Conservation (phyloP, 2,888 invertebrate genomes). For the Cerastis leucographa region DNA sequence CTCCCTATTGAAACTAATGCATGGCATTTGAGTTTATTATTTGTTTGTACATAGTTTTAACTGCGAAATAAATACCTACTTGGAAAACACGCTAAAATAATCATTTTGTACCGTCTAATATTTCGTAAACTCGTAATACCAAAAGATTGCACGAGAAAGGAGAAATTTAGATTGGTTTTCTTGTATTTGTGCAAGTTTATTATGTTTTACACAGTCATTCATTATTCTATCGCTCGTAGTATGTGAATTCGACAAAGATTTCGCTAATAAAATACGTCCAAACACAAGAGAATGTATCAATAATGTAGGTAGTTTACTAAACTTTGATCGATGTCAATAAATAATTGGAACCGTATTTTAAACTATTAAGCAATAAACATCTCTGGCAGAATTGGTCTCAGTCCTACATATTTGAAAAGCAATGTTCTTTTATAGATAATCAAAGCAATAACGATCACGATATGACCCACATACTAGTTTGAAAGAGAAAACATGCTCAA, state of each 20-base stretch:
- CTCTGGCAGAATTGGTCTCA: conserved; percentile 68
- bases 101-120: conserved; percentile 31
- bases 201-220: conserved; percentile 9
- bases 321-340: conserved; percentile 39
- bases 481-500: conserved; percentile 81
- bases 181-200: conserved; percentile 19
- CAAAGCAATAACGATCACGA: conserved; percentile 79
- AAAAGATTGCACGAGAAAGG: conserved; percentile 26
- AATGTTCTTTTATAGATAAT: conserved; percentile 77
- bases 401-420: conserved; percentile 65
- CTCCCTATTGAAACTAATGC: not conserved
- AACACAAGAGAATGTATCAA: conserved; percentile 14
- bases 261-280: conserved; percentile 34
- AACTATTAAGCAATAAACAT: conserved; percentile 63
- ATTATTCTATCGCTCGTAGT: conserved; percentile 20
- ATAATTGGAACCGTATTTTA: conserved; percentile 47
- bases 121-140: conserved; percentile 31
- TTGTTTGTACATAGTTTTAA: conserved; percentile 8
- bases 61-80: not conserved
- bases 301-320: not conserved
- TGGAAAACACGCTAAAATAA: conserved; percentile 14
- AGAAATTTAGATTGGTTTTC: conserved; percentile 32
- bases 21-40: not conserved
- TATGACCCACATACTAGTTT: conserved; percentile 79
- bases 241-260: conserved; percentile 29